These are phyloP conservation scores for Notodonta dromedarius DNA, from an alignment of 2,888 invertebrate species.

Conservation along the genomic window DNA sequence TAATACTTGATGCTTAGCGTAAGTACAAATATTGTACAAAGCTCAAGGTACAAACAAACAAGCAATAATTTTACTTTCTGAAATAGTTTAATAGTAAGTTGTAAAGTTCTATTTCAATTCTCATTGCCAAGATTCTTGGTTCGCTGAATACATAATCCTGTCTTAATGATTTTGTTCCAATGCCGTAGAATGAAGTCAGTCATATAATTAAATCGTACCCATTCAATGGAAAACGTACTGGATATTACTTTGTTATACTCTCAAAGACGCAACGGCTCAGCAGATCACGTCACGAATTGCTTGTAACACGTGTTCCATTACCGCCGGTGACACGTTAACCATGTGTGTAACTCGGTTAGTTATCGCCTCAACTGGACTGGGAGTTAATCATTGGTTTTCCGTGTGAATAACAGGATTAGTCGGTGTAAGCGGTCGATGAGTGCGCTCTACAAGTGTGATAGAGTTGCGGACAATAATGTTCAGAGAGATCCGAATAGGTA, in stretches of 20 bases:
- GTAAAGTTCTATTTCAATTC: not conserved
- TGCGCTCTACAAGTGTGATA: too few species aligned
- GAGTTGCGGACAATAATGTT: too few species aligned
- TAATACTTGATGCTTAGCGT: too few species aligned
- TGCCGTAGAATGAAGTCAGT: not conserved
- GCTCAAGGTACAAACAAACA: too few species aligned
- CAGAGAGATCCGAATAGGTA: too few species aligned
- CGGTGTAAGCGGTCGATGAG: not conserved
- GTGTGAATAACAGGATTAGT: slow-evolving; percentile 21
- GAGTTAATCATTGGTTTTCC: slow-evolving; percentile 19
- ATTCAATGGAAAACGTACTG: slow-evolving; percentile 1
- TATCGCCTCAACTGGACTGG: slow-evolving; percentile 26
- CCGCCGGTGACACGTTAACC: slow-evolving; percentile 33
- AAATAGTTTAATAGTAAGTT: not conserved
- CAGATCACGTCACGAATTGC: slow-evolving; percentile 31
- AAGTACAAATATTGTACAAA: too few species aligned
- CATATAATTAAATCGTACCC: slow-evolving; percentile 8
- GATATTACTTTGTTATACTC: slow-evolving; percentile 8
- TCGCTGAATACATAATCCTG: not conserved
- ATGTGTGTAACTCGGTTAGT: slow-evolving; percentile 40
- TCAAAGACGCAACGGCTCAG: slow-evolving; percentile 15
- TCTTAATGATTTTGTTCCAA: not conserved
- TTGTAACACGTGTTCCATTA: slow-evolving; percentile 38
- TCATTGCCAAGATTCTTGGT: slow-evolving; percentile 2
- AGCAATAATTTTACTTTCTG: too few species aligned